Conservation (phyloP, 2,888 invertebrate species). For the Caenorhabditis sinica region DNA sequence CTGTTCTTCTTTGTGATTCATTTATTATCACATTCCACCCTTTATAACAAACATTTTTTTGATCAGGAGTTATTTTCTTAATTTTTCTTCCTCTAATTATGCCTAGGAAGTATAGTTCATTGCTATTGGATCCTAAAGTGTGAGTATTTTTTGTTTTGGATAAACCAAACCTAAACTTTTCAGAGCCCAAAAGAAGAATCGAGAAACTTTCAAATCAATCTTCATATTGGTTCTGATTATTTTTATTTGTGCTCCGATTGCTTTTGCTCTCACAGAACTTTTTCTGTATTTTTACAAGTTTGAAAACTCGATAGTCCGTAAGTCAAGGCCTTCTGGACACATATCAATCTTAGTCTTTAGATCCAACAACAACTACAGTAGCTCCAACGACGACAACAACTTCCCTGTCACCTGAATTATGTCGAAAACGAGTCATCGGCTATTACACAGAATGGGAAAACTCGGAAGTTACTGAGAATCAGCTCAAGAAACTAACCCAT, state of each 20-base stretch:
- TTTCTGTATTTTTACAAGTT: background rate
- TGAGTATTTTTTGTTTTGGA: background rate
- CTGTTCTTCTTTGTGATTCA: background rate
- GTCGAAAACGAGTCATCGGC: constrained; percentile 71
- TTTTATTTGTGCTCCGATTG: background rate
- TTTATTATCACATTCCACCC: background rate
- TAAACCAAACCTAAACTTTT: background rate
- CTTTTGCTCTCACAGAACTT: background rate
- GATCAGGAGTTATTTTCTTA: background rate
- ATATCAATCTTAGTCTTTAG: background rate
- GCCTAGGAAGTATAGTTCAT: background rate
- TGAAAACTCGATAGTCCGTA: too few species aligned
- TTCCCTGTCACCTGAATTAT: constrained; percentile 20
- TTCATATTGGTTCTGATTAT: background rate
- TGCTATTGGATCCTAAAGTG: background rate
- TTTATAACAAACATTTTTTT: background rate
- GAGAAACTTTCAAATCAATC: background rate
- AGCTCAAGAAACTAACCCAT: constrained; percentile 69
- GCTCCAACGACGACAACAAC: background rate
- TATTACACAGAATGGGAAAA: constrained; percentile 74
- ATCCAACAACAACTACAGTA: background rate
- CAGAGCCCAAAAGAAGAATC: background rate
- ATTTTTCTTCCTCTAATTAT: background rate
- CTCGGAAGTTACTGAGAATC: constrained; percentile 51
- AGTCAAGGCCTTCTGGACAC: too few species aligned